Percentiles rank a stretch among this genome's conserved stretches.
These are phyloP conservation scores for Halcyon senegalensis DNA, from an alignment of 2,113 vertebrate species.

Conservation along the genomic window DNA sequence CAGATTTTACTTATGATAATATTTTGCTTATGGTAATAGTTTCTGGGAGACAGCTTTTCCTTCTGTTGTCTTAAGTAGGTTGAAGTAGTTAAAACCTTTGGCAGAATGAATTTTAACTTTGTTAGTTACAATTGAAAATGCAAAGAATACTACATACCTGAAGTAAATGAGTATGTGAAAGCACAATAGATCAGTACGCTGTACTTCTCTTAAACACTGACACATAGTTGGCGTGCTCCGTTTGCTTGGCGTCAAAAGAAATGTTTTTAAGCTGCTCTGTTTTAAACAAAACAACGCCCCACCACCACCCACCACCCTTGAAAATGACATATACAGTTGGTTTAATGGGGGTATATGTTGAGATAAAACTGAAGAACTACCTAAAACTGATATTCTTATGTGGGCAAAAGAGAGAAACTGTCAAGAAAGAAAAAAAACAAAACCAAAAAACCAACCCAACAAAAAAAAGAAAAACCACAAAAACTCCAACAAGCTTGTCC, in stretches of 20 bases:
- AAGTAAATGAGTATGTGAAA: background rate
- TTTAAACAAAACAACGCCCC: background rate
- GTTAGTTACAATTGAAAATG: background rate
- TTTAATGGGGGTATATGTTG: background rate
- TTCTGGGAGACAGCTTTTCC: background rate
- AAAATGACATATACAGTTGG: background rate
- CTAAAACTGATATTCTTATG: background rate
- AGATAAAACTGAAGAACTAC: background rate
- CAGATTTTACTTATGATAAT: accelerated
- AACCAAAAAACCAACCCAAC: no score
- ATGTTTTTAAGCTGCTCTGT: background rate
- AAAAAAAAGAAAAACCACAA: no score
- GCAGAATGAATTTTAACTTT: background rate
- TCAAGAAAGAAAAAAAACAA: background rate
- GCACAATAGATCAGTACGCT: background rate
- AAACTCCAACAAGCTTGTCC: background rate
- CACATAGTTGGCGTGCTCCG: background rate
- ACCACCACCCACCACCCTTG: no score
- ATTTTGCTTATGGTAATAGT: background rate
- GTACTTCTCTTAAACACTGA: background rate
- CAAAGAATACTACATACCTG: accelerated
- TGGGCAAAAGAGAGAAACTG: background rate
- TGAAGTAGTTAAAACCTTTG: background rate
- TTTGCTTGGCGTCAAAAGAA: background rate
- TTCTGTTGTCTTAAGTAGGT: background rate